Evolutionary conservation across 2,888 invertebrate species (phyloP).

Genomic region (Nebria brevicollis): DNA sequence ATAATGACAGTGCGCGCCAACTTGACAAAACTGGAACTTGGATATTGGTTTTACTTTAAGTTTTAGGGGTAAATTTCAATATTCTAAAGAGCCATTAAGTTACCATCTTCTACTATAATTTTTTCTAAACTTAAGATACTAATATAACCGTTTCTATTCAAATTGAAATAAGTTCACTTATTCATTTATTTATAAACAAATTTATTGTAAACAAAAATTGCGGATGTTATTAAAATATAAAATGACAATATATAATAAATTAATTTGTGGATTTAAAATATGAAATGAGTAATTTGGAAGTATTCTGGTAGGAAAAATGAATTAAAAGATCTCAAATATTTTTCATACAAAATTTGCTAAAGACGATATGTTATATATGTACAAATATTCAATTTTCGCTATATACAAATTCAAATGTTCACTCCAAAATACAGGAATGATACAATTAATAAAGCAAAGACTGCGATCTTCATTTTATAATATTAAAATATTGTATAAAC

Average conservation of each 20-base stretch:
- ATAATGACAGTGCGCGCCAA: constrained; percentile 5
- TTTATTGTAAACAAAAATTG: too few species aligned
- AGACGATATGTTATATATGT: constrained; percentile 45
- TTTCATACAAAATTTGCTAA: constrained; percentile 45
- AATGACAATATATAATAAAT: not conserved
- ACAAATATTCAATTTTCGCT: constrained; percentile 33
- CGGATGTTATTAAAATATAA: too few species aligned
- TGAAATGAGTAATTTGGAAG: not conserved
- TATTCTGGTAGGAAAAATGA: not conserved
- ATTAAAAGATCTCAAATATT: constrained; percentile 14
- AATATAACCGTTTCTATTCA: too few species aligned
- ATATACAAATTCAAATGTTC: constrained; percentile 39
- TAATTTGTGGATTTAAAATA: not conserved
- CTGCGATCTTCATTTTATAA: constrained; percentile 11
- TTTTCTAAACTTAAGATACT: too few species aligned
- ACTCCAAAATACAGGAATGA: constrained; percentile 34
- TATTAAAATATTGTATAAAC: constrained; percentile 47
- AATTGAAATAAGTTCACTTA: too few species aligned
- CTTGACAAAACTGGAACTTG: not conserved
- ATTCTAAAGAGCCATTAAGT: not conserved
- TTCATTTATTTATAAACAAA: too few species aligned
- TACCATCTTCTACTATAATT: not conserved
- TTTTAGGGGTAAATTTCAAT: not conserved
- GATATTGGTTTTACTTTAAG: not conserved
- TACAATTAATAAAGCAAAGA: constrained; percentile 35